Evolutionary conservation across 1,140 invertebrate species (phyloP).

Genomic region (Magallana ariakensis): DNA sequence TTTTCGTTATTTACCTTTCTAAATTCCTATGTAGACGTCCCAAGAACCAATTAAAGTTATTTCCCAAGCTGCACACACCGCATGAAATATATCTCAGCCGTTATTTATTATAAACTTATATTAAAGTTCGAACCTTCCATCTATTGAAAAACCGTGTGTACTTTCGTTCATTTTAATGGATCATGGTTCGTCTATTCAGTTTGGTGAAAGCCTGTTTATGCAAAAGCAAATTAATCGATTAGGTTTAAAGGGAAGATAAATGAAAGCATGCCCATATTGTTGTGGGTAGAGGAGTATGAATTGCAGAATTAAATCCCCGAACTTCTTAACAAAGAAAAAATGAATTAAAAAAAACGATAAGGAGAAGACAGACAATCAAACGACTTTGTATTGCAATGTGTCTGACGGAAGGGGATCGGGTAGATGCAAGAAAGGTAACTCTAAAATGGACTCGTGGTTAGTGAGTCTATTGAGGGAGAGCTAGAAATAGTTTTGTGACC

Average conservation of each 20-base stretch:
- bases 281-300: not conserved
- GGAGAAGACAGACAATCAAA: not conserved
- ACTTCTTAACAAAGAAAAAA: not conserved
- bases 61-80: not conserved
- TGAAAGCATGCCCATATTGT: not conserved
- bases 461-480: too few species aligned
- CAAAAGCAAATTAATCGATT: slow-evolving; percentile 17
- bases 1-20: not conserved
- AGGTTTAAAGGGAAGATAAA: slow-evolving; percentile 18
- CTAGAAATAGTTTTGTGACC: too few species aligned
- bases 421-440: not conserved
- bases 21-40: not conserved
- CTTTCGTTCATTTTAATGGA: slow-evolving; percentile 21
- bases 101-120: not conserved
- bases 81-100: not conserved
- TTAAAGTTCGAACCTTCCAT: not conserved
- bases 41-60: not conserved
- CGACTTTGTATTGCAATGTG: not conserved
- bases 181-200: not conserved
- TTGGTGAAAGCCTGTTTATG: slow-evolving; percentile 21
- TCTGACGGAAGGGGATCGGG: too few species aligned
- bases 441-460: not conserved
- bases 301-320: not conserved
- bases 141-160: not conserved
- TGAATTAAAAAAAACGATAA: not conserved